Percentiles rank a stretch among this genome's conserved stretches.
Evolutionary conservation across 2,113 vertebrate species (phyloP).

Genomic region (Semicossyphus pulcher): DNA sequence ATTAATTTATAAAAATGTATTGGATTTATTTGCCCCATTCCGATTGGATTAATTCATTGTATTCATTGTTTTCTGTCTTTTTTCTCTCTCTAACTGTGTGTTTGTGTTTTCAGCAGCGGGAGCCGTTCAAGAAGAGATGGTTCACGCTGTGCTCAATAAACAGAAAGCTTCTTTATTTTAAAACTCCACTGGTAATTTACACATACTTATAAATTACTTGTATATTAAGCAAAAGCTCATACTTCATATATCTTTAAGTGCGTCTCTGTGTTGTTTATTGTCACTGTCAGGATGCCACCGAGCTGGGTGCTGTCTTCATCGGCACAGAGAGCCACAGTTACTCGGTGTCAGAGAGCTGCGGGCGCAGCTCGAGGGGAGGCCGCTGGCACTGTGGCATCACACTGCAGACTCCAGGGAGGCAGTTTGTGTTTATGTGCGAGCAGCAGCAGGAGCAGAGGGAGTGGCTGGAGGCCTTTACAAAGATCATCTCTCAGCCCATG

Average conservation of each 20-base stretch:
- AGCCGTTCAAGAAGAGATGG: constrained; percentile 94
- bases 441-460: constrained; percentile 88
- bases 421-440: constrained; percentile 91
- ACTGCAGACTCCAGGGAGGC: constrained; percentile 86
- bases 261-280: neutral
- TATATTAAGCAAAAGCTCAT: neutral
- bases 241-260: neutral
- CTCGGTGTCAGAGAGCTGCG: constrained; percentile 80
- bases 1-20: neutral
- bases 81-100: neutral
- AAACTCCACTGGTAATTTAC: constrained; percentile 90
- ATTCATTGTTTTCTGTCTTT: neutral
- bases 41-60: neutral
- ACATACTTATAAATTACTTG: neutral
- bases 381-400: constrained; percentile 87
- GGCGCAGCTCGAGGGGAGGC: constrained; percentile 78
- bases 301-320: constrained; percentile 89
- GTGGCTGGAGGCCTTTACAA: constrained; percentile 88
- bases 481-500: constrained; percentile 86
- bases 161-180: constrained; percentile 92
- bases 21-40: neutral
- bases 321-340: constrained; percentile 88
- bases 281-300: constrained; percentile 87
- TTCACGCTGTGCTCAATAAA: constrained; percentile 89
- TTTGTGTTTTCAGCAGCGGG: constrained; percentile 85